Base-by-base conservation (phyloP, 2,888 invertebrate species). In the Cetonia aurata region DNA sequence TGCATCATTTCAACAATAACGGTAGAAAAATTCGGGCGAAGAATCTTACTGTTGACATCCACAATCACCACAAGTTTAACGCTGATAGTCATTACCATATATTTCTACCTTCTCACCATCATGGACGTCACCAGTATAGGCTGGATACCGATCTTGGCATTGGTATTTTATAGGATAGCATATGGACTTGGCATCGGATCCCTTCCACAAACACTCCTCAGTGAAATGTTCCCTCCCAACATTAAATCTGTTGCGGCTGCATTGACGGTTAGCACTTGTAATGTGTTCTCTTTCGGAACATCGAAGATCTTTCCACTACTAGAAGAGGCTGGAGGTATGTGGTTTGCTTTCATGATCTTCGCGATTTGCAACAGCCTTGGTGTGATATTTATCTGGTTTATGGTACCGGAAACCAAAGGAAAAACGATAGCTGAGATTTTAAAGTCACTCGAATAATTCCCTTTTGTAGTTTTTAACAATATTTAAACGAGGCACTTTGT, bases 151-250 rank as follows among this genome's bases (percentile, higher is more conserved):
- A 87, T 94, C 4, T 81, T 89, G 8, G 89, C 92, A 0, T 83
- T 94, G 52, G 87, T 93, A 0, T 76, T 92, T 15, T 94, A 91
- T 85, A 92, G 93, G 71, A 84, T 90, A 62, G 88, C 91, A 0
- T 94, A 93, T 84, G 91, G 92, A 83, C 86, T 91, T 78, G 93
- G 90, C 0, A 89, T 91, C 66, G 93, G 95, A 6, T 91, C 93
- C 0, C 82, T 94, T 33, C 92, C 93, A 0, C 93, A 93, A 93
- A 91, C 93, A 0, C 89, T 94, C 44, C 89, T 93, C 87, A 91
- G 92, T 0, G 94, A 94, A 82, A 88, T 94, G 83, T 91, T 95
- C 82, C 90, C 95, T 44, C 85, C 91, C 0, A 91, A 92, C 75
- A 91, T 93, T 1, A 93, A 93, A 82, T 89, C 92, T 0, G 85